Conservation (phyloP, 2,888 invertebrate genomes). For the Drosophila mulleri region DNA sequence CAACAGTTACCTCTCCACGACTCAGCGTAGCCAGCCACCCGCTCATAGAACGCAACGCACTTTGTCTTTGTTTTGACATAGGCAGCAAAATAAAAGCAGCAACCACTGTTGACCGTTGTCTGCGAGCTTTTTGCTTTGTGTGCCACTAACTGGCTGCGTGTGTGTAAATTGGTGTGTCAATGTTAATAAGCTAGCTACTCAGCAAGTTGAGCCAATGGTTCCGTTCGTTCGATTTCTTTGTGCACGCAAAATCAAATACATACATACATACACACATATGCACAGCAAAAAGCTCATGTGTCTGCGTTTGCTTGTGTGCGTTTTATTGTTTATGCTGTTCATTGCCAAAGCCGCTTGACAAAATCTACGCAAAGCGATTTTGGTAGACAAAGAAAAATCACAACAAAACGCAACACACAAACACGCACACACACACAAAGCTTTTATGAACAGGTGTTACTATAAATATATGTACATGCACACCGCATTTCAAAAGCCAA, state of each 20-base stretch:
- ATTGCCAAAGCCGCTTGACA: constrained; percentile 78
- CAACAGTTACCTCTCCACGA: constrained; percentile 11
- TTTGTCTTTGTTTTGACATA: constrained; percentile 72
- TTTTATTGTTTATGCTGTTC: constrained; percentile 72
- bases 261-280: no score
- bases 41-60: constrained; percentile 54
- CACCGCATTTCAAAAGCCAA: constrained; percentile 34
- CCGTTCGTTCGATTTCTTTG: constrained; percentile 58
- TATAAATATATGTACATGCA: constrained; percentile 36
- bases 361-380: constrained; percentile 56
- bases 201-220: constrained; percentile 38
- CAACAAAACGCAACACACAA: constrained; percentile 44
- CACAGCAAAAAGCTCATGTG: constrained; percentile 12
- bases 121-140: constrained; percentile 21
- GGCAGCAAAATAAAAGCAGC: constrained; percentile 30
- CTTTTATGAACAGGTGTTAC: constrained; percentile 65
- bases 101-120: constrained; percentile 23
- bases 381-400: constrained; percentile 57
- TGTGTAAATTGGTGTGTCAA: constrained; percentile 44
- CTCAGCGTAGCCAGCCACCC: constrained; percentile 14
- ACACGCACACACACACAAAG: constrained; percentile 18
- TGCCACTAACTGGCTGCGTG: not conserved
- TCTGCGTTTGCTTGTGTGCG: constrained; percentile 6
- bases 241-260: constrained; percentile 29
- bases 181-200: constrained; percentile 64